Percentiles rank a stretch among this genome's conserved stretches.
These are phyloP conservation scores for Andrena bicolor DNA, from an alignment of 2,888 invertebrate genomes.

Conservation along the genomic window DNA sequence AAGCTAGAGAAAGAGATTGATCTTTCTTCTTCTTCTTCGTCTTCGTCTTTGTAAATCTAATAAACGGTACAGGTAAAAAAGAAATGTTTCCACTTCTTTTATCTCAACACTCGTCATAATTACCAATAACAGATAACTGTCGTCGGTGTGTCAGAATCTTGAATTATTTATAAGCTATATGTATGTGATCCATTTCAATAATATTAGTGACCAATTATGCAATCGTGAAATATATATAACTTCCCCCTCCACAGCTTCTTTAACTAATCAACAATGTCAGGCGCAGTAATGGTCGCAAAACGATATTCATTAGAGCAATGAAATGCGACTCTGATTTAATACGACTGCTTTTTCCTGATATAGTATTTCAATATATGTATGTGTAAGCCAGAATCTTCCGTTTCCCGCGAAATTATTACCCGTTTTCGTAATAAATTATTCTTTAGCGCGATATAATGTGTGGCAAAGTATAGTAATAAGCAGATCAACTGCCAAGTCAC, in stretches of 20 bases:
- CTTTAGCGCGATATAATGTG: neutral
- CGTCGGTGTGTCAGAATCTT: neutral
- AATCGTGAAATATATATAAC: neutral
- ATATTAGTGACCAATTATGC: neutral
- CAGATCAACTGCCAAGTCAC: neutral
- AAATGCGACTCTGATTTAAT: neutral
- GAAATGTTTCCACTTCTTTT: neutral
- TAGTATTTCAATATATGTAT: neutral
- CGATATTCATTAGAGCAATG: constrained; percentile 5
- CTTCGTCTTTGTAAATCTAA: constrained; percentile 11
- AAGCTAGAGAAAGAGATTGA: constrained; percentile 56
- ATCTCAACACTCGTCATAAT: neutral
- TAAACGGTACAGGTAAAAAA: neutral
- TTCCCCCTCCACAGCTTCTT: neutral
- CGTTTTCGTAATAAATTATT: neutral
- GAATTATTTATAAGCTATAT: neutral
- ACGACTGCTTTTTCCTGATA: neutral
- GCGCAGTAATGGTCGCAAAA: neutral
- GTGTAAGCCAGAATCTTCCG: neutral
- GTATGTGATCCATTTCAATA: neutral
- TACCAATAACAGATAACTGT: neutral
- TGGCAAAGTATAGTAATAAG: neutral
- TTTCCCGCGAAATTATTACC: no score
- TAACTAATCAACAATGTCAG: neutral
- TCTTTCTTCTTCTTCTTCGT: constrained; percentile 7